phyloP scores from a whole-genome alignment of 2,113 vertebrate genomes.

The Pipa parva region DNA sequence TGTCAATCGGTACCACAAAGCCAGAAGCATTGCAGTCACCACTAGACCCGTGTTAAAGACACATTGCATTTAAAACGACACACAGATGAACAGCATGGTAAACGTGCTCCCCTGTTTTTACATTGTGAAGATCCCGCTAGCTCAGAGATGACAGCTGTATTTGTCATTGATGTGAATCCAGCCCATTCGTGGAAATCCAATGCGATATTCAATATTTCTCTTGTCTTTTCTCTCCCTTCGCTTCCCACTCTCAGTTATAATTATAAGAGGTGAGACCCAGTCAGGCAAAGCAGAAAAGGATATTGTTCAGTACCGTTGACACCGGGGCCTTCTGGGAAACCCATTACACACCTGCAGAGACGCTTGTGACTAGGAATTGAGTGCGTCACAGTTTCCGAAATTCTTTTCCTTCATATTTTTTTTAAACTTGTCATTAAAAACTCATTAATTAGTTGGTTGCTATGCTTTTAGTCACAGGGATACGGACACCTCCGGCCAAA shows the following conservation, averaged over 20 bases:
- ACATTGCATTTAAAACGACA: no score
- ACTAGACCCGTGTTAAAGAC: no score
- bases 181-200: neutral
- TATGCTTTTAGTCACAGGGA: neutral
- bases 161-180: neutral
- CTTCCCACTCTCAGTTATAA: neutral
- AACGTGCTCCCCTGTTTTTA: no score
- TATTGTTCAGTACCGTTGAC: neutral
- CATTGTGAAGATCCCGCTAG: neutral
- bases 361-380: neutral
- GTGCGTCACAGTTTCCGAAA: neutral
- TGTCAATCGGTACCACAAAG: no score
- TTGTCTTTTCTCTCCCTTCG: neutral
- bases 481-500: neutral
- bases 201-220: neutral
- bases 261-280: slow-evolving; percentile 9
- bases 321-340: slow-evolving; percentile 13
- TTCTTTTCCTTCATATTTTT: neutral
- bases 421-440: neutral
- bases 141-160: neutral
- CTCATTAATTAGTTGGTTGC: neutral
- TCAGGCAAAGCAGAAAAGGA: neutral
- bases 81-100: no score
- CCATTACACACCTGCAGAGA: slow-evolving; percentile 12
- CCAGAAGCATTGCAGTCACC: no score